phyloP scores from a whole-genome alignment of 2,797 vertebrate genomes.

The Glyptemys insculpta region DNA sequence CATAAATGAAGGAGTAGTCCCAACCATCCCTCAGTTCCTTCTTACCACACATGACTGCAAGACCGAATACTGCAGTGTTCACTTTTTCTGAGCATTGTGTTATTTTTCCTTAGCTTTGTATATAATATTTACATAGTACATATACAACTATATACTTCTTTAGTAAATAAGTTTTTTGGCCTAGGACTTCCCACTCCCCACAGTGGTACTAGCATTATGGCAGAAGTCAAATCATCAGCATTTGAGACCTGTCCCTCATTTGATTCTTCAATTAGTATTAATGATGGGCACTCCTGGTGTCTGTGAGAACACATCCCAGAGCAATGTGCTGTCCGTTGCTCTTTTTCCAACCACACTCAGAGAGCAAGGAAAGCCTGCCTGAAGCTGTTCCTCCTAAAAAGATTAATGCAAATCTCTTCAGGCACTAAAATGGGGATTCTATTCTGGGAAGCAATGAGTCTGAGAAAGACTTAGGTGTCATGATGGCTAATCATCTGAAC shows the following conservation, averaged over 20 bases:
- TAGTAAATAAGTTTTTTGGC: background rate
- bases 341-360: background rate
- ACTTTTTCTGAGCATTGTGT: background rate
- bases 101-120: background rate
- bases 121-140: background rate
- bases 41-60: rapidly evolving
- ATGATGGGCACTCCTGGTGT: background rate
- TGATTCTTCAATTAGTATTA: background rate
- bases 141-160: no score
- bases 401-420: background rate
- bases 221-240: background rate
- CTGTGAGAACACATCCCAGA: background rate
- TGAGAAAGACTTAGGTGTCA: no score
- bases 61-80: rapidly evolving
- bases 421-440: no score
- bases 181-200: background rate
- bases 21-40: rapidly evolving
- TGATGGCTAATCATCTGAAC: no score
- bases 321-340: background rate
- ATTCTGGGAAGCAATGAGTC: no score
- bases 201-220: background rate
- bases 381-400: background rate
- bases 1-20: background rate
- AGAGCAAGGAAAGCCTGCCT: background rate
- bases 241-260: background rate